phyloP scores from a whole-genome alignment of 2,113 vertebrate genomes.

The Hylia prasina region DNA sequence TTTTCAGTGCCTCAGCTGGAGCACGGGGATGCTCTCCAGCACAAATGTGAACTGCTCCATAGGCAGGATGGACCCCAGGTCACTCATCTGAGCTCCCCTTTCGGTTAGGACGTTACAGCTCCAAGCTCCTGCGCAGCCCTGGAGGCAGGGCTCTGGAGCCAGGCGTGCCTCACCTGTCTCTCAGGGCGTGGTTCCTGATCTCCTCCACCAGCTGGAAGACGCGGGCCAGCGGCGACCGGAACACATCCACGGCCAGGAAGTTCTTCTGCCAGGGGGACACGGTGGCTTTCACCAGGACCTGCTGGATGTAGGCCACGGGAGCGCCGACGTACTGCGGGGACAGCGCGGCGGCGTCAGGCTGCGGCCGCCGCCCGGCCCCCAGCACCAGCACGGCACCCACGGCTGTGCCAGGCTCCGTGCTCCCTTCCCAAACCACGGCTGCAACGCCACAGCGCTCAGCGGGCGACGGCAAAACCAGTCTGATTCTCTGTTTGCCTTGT shows the following conservation, averaged over 20 bases:
- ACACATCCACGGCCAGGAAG: constrained; percentile 90
- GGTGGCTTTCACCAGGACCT: constrained; percentile 91
- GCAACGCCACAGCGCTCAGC: neutral
- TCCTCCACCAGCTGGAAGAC: constrained; percentile 93
- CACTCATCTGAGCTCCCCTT: neutral
- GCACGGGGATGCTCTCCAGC: neutral
- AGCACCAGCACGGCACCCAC: too few relatives aligned
- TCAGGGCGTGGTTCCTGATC: constrained; percentile 89
- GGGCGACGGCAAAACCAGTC: neutral
- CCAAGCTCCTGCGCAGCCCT: neutral
- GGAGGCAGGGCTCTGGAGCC: neutral
- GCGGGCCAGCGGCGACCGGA: constrained; percentile 87
- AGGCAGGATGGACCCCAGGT: rapidly evolving
- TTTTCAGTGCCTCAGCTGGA: too few relatives aligned
- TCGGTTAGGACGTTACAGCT: neutral
- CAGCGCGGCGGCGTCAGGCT: neutral
- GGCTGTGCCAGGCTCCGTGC: too few relatives aligned
- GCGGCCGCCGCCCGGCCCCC: too few relatives aligned
- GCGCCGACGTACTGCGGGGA: constrained; percentile 83
- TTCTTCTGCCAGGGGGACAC: constrained; percentile 95
- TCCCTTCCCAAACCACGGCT: neutral
- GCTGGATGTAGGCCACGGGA: constrained; percentile 95
- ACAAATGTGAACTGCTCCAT: rapidly evolving
- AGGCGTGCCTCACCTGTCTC: constrained; percentile 77
- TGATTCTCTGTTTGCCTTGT: neutral